Base-by-base conservation (phyloP, 2,888 invertebrate genomes). In the Heliconius cydno region DNA sequence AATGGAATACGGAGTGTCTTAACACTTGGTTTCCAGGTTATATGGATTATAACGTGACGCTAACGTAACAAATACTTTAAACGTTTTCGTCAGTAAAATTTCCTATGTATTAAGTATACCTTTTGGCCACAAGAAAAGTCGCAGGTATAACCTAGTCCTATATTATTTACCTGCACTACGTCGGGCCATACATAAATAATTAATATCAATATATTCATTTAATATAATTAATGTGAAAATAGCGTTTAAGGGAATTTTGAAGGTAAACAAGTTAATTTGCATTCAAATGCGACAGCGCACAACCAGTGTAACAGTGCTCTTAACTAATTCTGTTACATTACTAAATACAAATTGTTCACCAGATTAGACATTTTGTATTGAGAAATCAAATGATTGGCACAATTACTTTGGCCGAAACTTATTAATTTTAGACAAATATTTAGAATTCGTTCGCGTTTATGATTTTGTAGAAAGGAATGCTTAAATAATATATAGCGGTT, bases 291-390 rank as follows among this genome's bases (percentile, higher is more conserved):
- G 66, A 15, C 74, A 22, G 68, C 22, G 22, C n/a, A 68, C 38
- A 52, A 63, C 60, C 30, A 73, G 70, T 75, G 67, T 75, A 70
- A 75, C 67, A 75, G 13, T 38, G 10, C 57, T 60, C 9, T n/a
- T 34, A 63, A 75, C 74, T 79, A 68, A 75, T 79, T 75, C 78
- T 60, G 74, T 79, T 78, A 68, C 74, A 80, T 81, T 82, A 80
- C 78, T 63, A 38, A 77, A 80, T 80, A 81, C 81, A 80, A 80
- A 82, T 82, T 82, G 80, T 80, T 80, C 41, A 65, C 66, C 65
- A 80, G 80, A 82, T 82, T 79, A 79, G 70, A 67, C 60, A 70
- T 38, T 73, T 73, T 38, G 25, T 30, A 60, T 73, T 75, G 60
- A 60, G 75, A 67, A 78, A 79, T 74, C 41, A 74, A 68, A 75